Conservation (phyloP, 1,140 invertebrate species). For the Hylyphantes graminicola region DNA sequence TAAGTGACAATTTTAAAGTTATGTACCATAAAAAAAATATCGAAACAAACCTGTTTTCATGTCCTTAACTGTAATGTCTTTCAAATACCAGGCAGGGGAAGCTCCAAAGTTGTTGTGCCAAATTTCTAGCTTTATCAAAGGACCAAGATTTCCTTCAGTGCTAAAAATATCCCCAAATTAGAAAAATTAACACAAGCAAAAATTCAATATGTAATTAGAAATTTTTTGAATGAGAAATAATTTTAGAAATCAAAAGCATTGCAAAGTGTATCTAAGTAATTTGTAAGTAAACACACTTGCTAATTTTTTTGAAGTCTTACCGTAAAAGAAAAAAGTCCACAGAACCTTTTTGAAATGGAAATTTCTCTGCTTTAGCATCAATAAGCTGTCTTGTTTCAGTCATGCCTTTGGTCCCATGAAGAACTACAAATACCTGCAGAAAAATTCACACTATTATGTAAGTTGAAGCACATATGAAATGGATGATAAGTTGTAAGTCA, state of each 20-base stretch:
- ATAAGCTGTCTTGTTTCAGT: conserved; percentile 52
- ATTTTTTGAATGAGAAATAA: not conserved
- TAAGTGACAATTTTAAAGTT: too few relatives aligned
- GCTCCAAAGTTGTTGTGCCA: conserved; percentile 59
- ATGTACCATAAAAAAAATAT: too few relatives aligned
- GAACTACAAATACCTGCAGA: conserved; percentile 56
- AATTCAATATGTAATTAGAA: not conserved
- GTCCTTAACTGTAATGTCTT: conserved; percentile 46
- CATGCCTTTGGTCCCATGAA: conserved; percentile 50
- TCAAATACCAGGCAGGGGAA: conserved; percentile 59
- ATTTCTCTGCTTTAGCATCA: conserved; percentile 6
- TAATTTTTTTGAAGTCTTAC: not conserved
- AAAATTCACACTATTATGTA: not conserved
- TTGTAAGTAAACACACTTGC: too few relatives aligned
- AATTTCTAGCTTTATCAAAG: conserved; percentile 50
- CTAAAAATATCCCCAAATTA: conserved; percentile 2
- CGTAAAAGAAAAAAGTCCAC: conserved; percentile 46
- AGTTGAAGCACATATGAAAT: not conserved
- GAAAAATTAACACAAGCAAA: not conserved
- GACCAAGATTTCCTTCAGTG: conserved; percentile 43
- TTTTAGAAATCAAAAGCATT: not conserved
- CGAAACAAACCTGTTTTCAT: conserved; percentile 43
- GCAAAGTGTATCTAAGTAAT: not conserved
- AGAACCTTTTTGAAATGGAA: conserved; percentile 44
- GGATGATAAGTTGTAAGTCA: too few relatives aligned